Conservation (phyloP, 2,113 vertebrate genomes). For the Ammodytes dubius region DNA sequence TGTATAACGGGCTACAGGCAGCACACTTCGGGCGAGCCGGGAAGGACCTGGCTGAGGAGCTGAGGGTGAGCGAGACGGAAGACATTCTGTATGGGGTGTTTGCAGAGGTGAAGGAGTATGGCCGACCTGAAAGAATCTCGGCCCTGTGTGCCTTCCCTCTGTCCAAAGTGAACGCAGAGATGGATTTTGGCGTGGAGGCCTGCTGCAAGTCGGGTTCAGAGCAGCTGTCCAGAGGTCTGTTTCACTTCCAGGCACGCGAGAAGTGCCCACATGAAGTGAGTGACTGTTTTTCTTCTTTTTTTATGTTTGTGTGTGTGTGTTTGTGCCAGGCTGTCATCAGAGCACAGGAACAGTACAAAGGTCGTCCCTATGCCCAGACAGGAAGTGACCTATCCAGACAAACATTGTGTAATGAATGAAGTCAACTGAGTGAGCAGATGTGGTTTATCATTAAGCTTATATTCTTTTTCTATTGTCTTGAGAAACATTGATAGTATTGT, state of each 20-base stretch:
- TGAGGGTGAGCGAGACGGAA: conserved; percentile 78
- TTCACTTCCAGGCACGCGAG: conserved; percentile 87
- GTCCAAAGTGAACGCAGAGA: conserved; percentile 80
- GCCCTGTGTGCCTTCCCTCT: conserved; percentile 92
- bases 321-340: neutral
- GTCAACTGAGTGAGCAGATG: neutral
- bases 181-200: conserved; percentile 85
- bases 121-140: conserved; percentile 71
- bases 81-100: conserved; percentile 92
- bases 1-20: conserved; percentile 90
- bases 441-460: conserved; percentile 21
- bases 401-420: conserved; percentile 55
- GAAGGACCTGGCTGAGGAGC: conserved; percentile 80
- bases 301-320: neutral
- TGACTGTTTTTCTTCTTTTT: conserved; percentile 37
- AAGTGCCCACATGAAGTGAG: conserved; percentile 91
- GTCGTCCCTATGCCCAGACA: conserved; percentile 21
- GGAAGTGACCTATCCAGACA: conserved; percentile 53
- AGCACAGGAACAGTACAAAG: conserved; percentile 42
- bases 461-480: conserved; percentile 13
- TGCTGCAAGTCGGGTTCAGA: conserved; percentile 83
- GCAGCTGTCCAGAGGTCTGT: conserved; percentile 85
- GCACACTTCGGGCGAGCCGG: conserved; percentile 87
- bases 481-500: neutral
- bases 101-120: conserved; percentile 68